phyloP scores from a whole-genome alignment of 30 jellyfish, hydroid and myxozoan species.

The Haliclystus octoradiatus region DNA sequence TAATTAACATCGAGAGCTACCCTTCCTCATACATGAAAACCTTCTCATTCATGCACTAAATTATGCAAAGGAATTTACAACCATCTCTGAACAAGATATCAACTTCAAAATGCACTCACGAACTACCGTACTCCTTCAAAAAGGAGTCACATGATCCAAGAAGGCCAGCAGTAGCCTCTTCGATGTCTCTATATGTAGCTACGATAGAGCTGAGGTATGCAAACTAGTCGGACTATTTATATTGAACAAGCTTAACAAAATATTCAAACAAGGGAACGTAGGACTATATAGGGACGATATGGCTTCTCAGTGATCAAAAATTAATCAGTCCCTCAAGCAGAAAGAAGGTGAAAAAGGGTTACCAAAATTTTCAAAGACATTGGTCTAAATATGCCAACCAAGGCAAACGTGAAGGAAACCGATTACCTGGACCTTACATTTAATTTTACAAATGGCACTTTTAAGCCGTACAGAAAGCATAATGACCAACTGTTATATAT shows the following conservation, averaged over 20 bases:
- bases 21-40: no score
- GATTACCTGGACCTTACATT: conserved; percentile 40
- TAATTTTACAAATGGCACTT: no score
- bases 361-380: conserved; percentile 2
- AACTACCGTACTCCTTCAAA: conserved; percentile 20
- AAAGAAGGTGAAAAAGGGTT: conserved; percentile 7
- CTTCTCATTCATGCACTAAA: no score
- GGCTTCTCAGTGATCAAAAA: conserved; percentile 27
- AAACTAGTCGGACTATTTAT: conserved; percentile 36
- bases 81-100: no score
- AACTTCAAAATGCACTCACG: no score
- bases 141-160: conserved; percentile 15
- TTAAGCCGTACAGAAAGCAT: no score
- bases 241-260: conserved; percentile 13
- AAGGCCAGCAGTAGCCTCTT: no score
- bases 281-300: conserved; percentile 63
- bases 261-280: conserved; percentile 6
- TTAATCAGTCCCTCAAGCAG: conserved; percentile 27
- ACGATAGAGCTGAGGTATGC: conserved; percentile 47
- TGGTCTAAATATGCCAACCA: conserved; percentile 34
- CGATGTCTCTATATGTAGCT: conserved; percentile 43
- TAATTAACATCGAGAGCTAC: not conserved
- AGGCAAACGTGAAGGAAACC: conserved; percentile 32
- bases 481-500: no score
- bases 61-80: no score